Base-by-base conservation (phyloP, 2,888 invertebrate genomes). In the Macrosiphum euphorbiae region DNA sequence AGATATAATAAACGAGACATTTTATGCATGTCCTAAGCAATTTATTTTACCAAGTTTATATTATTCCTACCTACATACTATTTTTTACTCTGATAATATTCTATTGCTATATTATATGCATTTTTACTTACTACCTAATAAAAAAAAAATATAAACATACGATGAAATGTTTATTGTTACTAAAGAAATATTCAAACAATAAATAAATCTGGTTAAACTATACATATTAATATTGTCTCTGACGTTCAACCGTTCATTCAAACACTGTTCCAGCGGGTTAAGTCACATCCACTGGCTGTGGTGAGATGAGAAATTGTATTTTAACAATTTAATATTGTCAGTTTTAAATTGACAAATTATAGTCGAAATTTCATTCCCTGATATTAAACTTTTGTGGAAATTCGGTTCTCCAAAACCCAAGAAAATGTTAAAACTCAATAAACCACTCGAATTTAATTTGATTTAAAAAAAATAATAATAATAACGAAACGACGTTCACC, bases 391-490 rank as follows among this genome's bases (percentile, higher is more conserved):
- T 67, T 67, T 13, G n/a, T 61, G 13, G 3, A 67, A 67, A n/a
- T n/a, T 67, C 13, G n/a, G 13, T 16, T 67, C 28, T 35, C 67
- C 67, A 67, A n/a, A 67, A n/a, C 67, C 16, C 16, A n/a, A 67
- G n/a, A 1, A 35, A 67, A 67, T 67, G 67, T n/a, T n/a, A 67
- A 35, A 67, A n/a, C n/a, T 67, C n/a, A 67, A 67, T 67, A 67
- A 67, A n/a, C 67, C n/a, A 67, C 5, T 16, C n/a, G 16, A 67
- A 16, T 67, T 67, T 67, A 67, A 67, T 67, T 67, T 67, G 16
- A 67, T 67, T 67, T 67, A 35, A 67, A 67, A 95, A 95, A 10
- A 87, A 87, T 87, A 28, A 35, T 44, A 44, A 41, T 28, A 87
- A 67, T 67, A 67, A 67, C 16, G n/a, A 67, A 67, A 67, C 67